phyloP scores from a whole-genome alignment of 2,888 invertebrate species.

The Nineta flava region DNA sequence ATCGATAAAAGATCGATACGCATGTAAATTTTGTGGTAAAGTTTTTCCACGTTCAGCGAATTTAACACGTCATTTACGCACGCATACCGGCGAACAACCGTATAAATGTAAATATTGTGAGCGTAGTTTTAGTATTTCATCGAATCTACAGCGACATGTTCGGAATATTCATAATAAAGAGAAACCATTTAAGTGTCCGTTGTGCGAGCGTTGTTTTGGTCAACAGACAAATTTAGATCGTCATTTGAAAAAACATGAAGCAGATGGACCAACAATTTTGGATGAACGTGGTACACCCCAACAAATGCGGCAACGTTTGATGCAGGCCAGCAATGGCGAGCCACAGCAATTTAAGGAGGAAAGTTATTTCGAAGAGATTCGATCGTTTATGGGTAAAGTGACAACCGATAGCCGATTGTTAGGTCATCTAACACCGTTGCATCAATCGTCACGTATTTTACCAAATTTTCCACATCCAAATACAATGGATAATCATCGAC shows the following conservation, averaged over 20 bases:
- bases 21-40: slow-evolving; percentile 95
- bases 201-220: slow-evolving; percentile 95
- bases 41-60: slow-evolving; percentile 96
- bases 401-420: slow-evolving; percentile 36
- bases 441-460: slow-evolving; percentile 20
- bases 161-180: slow-evolving; percentile 99
- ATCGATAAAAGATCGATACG: slow-evolving; percentile 67
- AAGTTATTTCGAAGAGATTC: slow-evolving; percentile 85
- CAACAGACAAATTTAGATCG: slow-evolving; percentile 97
- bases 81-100: slow-evolving; percentile 96
- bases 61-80: slow-evolving; percentile 87
- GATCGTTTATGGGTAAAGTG: slow-evolving; percentile 87
- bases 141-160: slow-evolving; percentile 94
- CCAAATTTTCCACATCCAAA: slow-evolving; percentile 19
- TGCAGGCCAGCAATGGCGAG: slow-evolving; percentile 23
- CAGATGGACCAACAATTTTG: slow-evolving; percentile 62
- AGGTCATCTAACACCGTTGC: slow-evolving; percentile 19
- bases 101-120: slow-evolving; percentile 98
- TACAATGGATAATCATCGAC: too few species aligned
- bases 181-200: slow-evolving; percentile 91
- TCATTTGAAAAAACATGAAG: slow-evolving; percentile 95
- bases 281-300: slow-evolving; percentile 52
- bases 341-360: slow-evolving; percentile 42
- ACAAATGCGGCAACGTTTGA: slow-evolving; percentile 31
- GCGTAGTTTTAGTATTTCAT: slow-evolving; percentile 95